Conservation (phyloP, 2,797 vertebrate genomes). For the Lateolabrax maculatus region DNA sequence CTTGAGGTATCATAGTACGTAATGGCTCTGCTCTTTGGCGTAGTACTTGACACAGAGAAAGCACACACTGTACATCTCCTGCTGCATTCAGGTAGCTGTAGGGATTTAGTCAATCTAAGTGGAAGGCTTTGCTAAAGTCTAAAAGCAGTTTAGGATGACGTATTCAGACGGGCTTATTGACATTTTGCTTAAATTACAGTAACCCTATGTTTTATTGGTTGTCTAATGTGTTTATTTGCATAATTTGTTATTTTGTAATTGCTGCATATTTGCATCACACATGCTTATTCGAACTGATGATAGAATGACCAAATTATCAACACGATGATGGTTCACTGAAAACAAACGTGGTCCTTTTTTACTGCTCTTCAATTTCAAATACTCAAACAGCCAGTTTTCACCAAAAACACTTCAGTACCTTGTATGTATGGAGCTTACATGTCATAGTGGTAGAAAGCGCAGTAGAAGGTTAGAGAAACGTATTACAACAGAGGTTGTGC, state of each 20-base stretch:
- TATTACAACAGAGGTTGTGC: not conserved
- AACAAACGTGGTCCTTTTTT: not conserved
- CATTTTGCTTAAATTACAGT: conserved; percentile 1
- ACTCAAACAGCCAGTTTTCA: conserved; percentile 4
- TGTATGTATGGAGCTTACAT: not conserved
- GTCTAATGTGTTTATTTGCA: conserved; percentile 7
- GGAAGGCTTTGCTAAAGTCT: conserved; percentile 15
- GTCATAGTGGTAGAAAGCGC: not conserved
- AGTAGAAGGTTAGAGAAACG: not conserved
- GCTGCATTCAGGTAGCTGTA: conserved; percentile 40
- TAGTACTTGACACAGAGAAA: conserved; percentile 25
- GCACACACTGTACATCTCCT: conserved; percentile 23
- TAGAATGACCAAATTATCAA: not conserved
- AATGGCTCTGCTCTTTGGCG: conserved; percentile 30
- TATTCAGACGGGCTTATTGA: not conserved
- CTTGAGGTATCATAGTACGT: conserved; percentile 30
- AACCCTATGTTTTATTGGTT: not conserved
- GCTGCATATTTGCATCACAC: not conserved
- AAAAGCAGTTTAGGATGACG: conserved; percentile 13
- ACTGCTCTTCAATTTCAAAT: not conserved
- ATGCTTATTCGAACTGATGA: not conserved
- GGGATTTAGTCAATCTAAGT: conserved; percentile 26
- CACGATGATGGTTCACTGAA: not conserved
- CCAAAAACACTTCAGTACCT: not conserved
- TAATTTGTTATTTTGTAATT: not conserved